Conservation (phyloP, 2,888 invertebrate genomes). For the Ophioninae sp. region DNA sequence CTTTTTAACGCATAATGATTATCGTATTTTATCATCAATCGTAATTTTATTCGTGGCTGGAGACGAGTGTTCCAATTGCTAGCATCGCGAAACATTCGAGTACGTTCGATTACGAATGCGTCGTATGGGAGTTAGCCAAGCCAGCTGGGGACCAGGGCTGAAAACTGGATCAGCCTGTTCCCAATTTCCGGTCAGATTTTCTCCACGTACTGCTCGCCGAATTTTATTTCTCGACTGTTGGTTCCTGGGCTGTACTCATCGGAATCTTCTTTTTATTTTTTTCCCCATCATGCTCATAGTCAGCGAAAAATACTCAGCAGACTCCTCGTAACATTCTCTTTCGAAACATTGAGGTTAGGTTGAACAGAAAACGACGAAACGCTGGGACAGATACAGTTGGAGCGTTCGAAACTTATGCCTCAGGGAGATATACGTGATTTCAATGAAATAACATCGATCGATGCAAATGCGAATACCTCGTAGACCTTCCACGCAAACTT, state of each 20-base stretch:
- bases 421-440: background rate
- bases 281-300: conserved; percentile 14
- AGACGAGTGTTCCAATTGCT: conserved; percentile 63
- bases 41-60: conserved; percentile 5
- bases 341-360: background rate
- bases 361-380: background rate
- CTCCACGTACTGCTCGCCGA: conserved; percentile 26
- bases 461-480: too few relatives aligned
- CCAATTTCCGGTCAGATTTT: conserved; percentile 22
- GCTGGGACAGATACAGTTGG: background rate
- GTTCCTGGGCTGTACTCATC: conserved; percentile 35
- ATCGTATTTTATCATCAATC: conserved; percentile 13
- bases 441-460: background rate
- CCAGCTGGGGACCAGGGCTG: conserved; percentile 43
- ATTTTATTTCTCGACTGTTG: conserved; percentile 64
- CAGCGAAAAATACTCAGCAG: conserved; percentile 48
- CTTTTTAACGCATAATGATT: too few relatives aligned
- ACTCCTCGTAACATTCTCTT: conserved; percentile 16
- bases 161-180: conserved; percentile 10
- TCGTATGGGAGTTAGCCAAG: conserved; percentile 65
- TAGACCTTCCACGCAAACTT: too few relatives aligned
- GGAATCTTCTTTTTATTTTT: conserved; percentile 32
- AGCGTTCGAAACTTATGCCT: background rate
- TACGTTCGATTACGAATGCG: conserved; percentile 69
- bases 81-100: conserved; percentile 69